Conservation (phyloP, 2,113 vertebrate genomes). For the Willisornis vidua region DNA sequence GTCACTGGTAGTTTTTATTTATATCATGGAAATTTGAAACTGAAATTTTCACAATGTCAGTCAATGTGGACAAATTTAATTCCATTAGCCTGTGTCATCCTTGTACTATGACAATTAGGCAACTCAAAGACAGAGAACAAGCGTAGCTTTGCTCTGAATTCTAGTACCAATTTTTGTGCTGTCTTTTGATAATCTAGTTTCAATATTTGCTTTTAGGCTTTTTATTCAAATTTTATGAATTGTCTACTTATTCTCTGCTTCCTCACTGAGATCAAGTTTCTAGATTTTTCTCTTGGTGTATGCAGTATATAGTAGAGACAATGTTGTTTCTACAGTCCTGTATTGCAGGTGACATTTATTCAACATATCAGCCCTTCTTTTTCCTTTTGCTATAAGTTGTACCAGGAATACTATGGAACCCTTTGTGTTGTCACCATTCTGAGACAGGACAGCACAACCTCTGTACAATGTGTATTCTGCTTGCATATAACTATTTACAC, state of each 20-base stretch:
- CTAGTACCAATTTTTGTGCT: background rate
- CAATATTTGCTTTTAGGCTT: background rate
- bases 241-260: background rate
- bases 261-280: background rate
- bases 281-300: background rate
- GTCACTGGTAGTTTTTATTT: background rate
- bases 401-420: background rate
- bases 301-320: background rate
- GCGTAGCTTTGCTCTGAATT: background rate
- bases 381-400: background rate
- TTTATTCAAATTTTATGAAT: background rate
- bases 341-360: background rate
- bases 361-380: background rate
- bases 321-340: background rate
- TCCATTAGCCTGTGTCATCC: background rate
- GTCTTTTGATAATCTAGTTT: background rate
- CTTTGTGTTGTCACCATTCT: background rate
- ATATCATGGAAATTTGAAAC: background rate
- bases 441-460: background rate
- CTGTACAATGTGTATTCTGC: background rate
- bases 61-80: fast-evolving
- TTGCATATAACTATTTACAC: background rate
- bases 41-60: background rate
- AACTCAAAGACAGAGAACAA: background rate
- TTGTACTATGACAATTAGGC: background rate